Evolutionary conservation across 2,888 invertebrate species (phyloP).

Genomic region (Netelia inedita): DNA sequence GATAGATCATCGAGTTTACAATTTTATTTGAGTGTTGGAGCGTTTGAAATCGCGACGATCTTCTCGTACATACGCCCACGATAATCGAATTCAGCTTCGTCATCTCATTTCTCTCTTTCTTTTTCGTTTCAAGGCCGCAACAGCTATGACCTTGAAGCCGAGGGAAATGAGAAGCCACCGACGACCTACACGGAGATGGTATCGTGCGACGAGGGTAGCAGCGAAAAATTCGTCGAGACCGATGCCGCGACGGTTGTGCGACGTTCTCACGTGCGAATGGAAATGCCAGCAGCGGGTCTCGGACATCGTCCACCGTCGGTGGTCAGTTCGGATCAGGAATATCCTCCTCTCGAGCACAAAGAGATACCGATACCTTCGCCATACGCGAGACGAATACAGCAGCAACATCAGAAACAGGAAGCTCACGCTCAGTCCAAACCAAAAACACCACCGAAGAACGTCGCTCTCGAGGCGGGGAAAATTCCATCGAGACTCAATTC

Average conservation of each 20-base stretch:
- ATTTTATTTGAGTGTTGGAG: too few species aligned
- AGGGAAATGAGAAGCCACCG: slow-evolving; percentile 78
- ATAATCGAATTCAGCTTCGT: background rate
- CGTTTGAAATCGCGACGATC: too few species aligned
- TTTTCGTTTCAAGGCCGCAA: slow-evolving; percentile 78
- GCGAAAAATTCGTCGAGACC: slow-evolving; percentile 80
- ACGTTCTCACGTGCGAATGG: slow-evolving; percentile 86
- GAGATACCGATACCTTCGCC: slow-evolving; percentile 80
- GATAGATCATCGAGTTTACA: too few species aligned
- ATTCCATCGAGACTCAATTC: slow-evolving; percentile 46
- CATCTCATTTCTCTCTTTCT: slow-evolving; percentile 44
- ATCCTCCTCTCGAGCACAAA: slow-evolving; percentile 80
- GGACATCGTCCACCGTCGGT: slow-evolving; percentile 89
- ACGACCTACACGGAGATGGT: slow-evolving; percentile 77
- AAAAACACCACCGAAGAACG: slow-evolving; percentile 68
- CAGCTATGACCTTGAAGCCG: slow-evolving; percentile 82
- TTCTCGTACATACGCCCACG: too few species aligned
- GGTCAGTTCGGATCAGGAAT: slow-evolving; percentile 86
- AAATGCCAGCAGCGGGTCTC: slow-evolving; percentile 88
- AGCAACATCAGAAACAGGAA: slow-evolving; percentile 68
- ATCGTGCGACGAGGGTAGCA: slow-evolving; percentile 74
- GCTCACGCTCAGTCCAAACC: slow-evolving; percentile 53
- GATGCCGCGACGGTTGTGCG: slow-evolving; percentile 82
- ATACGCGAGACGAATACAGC: slow-evolving; percentile 75
- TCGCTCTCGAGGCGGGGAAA: slow-evolving; percentile 57